Evolutionary conservation across 2,113 vertebrate genomes (phyloP).

Genomic region (Psilopsiagon aymara): DNA sequence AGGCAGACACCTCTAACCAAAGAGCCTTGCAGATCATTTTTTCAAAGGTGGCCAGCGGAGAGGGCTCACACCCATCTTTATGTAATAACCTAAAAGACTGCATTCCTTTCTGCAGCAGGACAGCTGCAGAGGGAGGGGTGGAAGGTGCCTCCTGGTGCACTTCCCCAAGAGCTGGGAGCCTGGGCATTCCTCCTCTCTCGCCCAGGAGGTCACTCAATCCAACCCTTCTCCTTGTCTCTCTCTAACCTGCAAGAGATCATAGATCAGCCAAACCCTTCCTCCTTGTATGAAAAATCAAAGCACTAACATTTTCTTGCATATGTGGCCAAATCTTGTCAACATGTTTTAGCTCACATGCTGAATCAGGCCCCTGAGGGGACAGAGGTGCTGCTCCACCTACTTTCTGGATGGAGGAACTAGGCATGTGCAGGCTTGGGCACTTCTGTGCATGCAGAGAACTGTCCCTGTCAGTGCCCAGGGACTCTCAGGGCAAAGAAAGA

Average conservation of each 20-base stretch:
- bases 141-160: background rate
- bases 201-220: background rate
- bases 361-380: conserved; percentile 48
- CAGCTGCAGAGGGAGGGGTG: background rate
- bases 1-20: background rate
- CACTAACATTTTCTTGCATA: background rate
- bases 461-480: background rate
- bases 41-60: background rate
- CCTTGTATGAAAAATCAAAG: background rate
- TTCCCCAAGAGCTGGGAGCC: background rate
- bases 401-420: conserved; percentile 13
- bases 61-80: conserved; percentile 33
- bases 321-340: conserved; percentile 51
- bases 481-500: background rate
- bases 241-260: background rate
- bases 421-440: conserved; percentile 42
- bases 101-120: conserved; percentile 45
- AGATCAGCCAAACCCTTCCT: background rate
- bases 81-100: conserved; percentile 21
- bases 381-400: conserved; percentile 50
- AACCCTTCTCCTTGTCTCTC: background rate
- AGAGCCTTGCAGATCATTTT: fast-evolving
- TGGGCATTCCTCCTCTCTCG: background rate
- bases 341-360: conserved; percentile 1
- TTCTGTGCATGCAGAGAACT: conserved; percentile 35